Conservation (phyloP, 2,113 vertebrate genomes). For the Grammomys surdaster region DNA sequence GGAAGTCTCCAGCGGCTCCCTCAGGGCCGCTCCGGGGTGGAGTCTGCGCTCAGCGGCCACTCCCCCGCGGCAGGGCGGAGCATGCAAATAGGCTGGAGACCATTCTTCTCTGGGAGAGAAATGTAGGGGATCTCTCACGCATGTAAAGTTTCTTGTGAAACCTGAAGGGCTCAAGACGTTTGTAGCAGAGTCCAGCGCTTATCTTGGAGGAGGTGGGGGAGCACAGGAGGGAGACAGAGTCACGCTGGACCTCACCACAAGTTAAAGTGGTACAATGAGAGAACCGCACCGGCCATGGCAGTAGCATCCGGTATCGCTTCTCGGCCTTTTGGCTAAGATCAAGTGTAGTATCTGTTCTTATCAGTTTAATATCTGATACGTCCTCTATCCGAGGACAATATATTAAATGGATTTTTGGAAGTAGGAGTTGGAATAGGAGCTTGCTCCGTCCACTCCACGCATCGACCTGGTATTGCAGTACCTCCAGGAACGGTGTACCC, state of each 20-base stretch:
- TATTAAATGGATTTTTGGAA: neutral
- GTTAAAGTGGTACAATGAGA: neutral
- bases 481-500: no score
- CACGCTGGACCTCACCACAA: neutral
- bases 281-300: rapidly evolving
- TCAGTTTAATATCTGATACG: constrained; percentile 7
- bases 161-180: neutral
- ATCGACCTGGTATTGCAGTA: no score
- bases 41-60: neutral
- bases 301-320: rapidly evolving
- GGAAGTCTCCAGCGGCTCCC: neutral
- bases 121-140: neutral
- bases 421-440: neutral
- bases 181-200: neutral
- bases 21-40: neutral
- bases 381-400: neutral
- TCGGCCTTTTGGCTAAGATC: constrained; percentile 36
- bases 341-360: constrained; percentile 20
- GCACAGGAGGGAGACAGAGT: no score
- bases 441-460: neutral
- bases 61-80: neutral
- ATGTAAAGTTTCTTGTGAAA: neutral
- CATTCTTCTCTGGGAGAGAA: neutral
- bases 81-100: neutral
- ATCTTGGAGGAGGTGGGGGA: no score